These are phyloP conservation scores for Maniola jurtina DNA, from an alignment of 1,140 invertebrate species.

Conservation along the genomic window DNA sequence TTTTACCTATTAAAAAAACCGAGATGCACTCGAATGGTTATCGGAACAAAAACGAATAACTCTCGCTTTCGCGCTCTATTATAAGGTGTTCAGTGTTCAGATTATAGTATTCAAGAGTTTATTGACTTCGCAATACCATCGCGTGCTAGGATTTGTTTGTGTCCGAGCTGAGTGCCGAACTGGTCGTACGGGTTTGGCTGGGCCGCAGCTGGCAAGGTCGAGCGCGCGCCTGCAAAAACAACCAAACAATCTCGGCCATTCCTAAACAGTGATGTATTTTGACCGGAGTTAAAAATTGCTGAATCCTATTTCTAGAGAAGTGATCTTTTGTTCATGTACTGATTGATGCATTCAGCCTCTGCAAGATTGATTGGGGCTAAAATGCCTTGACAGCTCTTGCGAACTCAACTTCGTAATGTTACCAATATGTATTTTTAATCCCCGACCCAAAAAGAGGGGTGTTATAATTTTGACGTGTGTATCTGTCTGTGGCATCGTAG, in stretches of 20 bases:
- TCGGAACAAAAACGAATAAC: conserved; percentile 21
- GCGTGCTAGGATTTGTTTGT: conserved; percentile 66
- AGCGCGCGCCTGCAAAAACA: conserved; percentile 52
- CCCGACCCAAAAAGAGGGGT: no score
- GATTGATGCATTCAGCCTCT: background rate
- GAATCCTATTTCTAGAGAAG: background rate
- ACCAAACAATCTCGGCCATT: conserved; percentile 53
- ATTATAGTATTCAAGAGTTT: conserved; percentile 34
- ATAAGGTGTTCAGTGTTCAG: conserved; percentile 26
- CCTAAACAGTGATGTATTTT: conserved; percentile 47
- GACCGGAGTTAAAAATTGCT: conserved; percentile 7
- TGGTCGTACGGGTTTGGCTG: conserved; percentile 47
- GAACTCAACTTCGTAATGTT: no score
- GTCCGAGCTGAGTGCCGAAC: conserved; percentile 38
- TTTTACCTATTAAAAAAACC: background rate
- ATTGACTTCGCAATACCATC: conserved; percentile 57
- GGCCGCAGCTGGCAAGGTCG: conserved; percentile 66
- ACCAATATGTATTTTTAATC: no score
- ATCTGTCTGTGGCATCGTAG: no score
- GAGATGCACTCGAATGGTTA: background rate
- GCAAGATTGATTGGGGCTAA: background rate
- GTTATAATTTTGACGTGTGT: no score
- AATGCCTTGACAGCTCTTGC: no score
- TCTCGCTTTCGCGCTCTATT: conserved; percentile 34
- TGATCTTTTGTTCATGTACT: background rate